Percentiles rank a stretch among this genome's conserved stretches.
Conservation (phyloP, 1,140 invertebrate genomes). For the Drosophila saltans region DNA sequence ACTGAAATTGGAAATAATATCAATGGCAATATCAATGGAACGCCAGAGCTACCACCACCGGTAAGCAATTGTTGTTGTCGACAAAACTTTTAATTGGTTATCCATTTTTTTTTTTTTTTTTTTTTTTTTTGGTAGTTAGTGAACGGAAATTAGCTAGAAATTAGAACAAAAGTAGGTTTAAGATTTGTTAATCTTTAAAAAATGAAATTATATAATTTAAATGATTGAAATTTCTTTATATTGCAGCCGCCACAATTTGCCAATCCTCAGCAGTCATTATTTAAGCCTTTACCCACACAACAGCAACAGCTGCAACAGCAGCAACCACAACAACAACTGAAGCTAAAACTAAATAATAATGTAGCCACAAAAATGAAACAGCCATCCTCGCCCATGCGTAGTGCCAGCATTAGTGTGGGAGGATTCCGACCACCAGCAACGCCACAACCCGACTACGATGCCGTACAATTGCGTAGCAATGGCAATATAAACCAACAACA, state of each 20-base stretch:
- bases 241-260: conserved; percentile 82
- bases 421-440: conserved; percentile 79
- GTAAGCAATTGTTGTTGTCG: conserved; percentile 70
- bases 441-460: conserved; percentile 86
- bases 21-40: conserved; percentile 29
- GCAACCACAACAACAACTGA: conserved; percentile 2
- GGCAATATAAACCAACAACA: neutral
- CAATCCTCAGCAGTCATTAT: conserved; percentile 42
- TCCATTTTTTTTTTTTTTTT: neutral
- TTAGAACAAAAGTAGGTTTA: no score
- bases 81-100: neutral
- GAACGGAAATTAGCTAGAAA: no score
- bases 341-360: conserved; percentile 20
- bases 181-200: no score
- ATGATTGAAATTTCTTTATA: neutral
- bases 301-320: conserved; percentile 24
- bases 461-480: conserved; percentile 65
- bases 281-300: conserved; percentile 19
- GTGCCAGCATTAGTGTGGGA: conserved; percentile 56
- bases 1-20: conserved; percentile 40
- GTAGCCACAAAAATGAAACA: conserved; percentile 42
- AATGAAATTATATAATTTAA: no score
- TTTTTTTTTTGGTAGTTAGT: no score
- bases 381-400: conserved; percentile 60
- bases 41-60: conserved; percentile 84